Evolutionary conservation across 2,888 invertebrate genomes (phyloP).

Genomic region (Neoaliturus tenellus): DNA sequence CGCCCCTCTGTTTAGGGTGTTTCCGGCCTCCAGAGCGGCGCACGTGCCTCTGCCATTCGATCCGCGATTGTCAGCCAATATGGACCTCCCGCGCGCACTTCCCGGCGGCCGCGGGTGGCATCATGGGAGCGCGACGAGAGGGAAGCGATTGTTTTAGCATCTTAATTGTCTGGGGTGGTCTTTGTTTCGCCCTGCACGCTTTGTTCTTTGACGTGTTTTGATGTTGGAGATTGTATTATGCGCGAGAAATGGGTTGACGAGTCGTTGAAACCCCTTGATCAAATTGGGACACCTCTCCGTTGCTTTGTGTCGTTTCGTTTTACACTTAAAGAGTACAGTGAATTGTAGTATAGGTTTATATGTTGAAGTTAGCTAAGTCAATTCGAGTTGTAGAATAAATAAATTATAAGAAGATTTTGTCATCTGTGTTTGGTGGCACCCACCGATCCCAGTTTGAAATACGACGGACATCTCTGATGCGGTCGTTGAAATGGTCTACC

Average conservation of each 20-base stretch:
- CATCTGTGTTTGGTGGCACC: no score
- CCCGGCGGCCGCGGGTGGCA: slow-evolving; percentile 8
- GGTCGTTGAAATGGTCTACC: no score
- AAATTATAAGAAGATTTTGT: no score
- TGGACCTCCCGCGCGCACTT: slow-evolving; percentile 42
- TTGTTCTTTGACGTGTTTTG: neutral
- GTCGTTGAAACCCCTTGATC: no score
- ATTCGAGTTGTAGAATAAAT: no score
- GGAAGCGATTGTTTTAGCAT: slow-evolving; percentile 7
- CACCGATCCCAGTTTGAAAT: no score
- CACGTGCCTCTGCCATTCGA: slow-evolving; percentile 37
- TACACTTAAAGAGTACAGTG: no score
- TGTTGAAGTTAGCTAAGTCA: no score
- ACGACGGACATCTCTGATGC: no score
- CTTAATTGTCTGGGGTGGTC: neutral
- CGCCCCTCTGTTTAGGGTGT: slow-evolving; percentile 28
- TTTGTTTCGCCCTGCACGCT: neutral
- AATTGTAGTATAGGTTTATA: no score
- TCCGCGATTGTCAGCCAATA: slow-evolving; percentile 38
- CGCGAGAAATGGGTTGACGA: neutral
- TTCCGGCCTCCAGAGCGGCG: neutral
- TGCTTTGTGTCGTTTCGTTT: no score
- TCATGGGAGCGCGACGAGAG: neutral
- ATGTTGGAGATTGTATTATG: neutral
- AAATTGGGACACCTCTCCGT: no score